Conservation (phyloP, 2,888 invertebrate species). For the Acrobasis suavella region DNA sequence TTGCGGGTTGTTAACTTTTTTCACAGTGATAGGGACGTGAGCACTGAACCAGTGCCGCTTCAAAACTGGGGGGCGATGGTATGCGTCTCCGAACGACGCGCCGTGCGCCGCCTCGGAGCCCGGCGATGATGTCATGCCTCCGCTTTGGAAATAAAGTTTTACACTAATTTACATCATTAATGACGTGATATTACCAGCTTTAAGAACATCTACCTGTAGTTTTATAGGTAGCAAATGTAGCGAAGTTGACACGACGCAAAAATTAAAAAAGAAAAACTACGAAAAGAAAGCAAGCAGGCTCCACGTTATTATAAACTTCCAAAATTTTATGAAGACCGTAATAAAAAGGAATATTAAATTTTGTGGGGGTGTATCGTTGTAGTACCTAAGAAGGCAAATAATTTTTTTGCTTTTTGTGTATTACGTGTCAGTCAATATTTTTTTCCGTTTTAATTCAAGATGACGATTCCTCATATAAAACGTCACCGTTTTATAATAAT, state of each 20-base stretch:
- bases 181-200: background rate
- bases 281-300: background rate
- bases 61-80: constrained; percentile 48
- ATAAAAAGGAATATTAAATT: no score
- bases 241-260: no score
- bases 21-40: constrained; percentile 40
- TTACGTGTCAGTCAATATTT: background rate
- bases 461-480: background rate
- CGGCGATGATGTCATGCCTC: constrained; percentile 36
- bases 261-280: constrained; percentile 19
- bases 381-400: no score
- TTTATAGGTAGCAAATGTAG: no score
- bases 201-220: background rate
- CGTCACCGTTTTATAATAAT: background rate
- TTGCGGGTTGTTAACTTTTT: constrained; percentile 44
- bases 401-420: no score
- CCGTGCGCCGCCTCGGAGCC: constrained; percentile 40
- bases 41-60: constrained; percentile 53
- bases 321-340: no score
- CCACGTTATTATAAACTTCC: no score
- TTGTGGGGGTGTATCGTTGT: no score
- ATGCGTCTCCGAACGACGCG: constrained; percentile 24
- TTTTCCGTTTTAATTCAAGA: background rate
- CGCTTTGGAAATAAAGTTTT: constrained; percentile 25
- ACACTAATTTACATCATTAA: background rate